Base-by-base conservation (phyloP, 1,140 invertebrate genomes). In the Zaprionus ghesquierei region DNA sequence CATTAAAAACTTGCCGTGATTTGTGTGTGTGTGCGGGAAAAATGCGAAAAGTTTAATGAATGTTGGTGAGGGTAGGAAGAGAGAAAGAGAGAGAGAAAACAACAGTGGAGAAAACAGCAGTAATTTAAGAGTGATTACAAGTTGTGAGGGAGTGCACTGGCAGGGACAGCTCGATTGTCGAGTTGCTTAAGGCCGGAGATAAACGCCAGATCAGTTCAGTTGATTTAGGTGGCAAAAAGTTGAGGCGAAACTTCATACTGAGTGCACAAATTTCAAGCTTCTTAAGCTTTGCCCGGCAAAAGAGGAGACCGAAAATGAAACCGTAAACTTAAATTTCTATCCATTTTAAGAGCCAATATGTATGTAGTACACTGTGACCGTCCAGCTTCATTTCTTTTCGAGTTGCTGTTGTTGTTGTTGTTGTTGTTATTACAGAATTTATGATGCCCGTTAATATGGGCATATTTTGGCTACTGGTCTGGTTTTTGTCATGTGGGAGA, bases 341-440 rank as follows among this genome's bases (percentile, higher is more conserved):
- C 51, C 51, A 53, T 55, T 72, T 80, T 66, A 72, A 80, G 65
- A 68, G 63, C 68, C 58, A 65, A 74, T 77, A 77, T 66, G 61
- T 77, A 77, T 66, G 61, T 12, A 23, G 13, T 33, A n/a, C 2
- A 29, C 20, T 13, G 23, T 10, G 18, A 55, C 18, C 50, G 44
- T 49, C 35, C 58, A 69, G 62, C 38, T 55, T 74, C 31, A 51
- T 46, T 38, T 46, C 18, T 46, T 71, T 50, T 23, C 10, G 23
- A 25, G 15, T 1, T 12, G 8, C 23, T 22, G 18, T 50, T 50
- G 15, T 1, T 12, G 8, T 49, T 22, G 18, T 10, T 49, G 2
- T 51, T 79, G 64, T 55, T 65, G 69, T 78, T 62, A 29, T 58
- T 61, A 58, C 41, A 27, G 38, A 82, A 78, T 82, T 82, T 82